Evolutionary conservation across 53 echinoderm and acorn worm genomes (phyloP).

Genomic region (Henricia sp.): DNA sequence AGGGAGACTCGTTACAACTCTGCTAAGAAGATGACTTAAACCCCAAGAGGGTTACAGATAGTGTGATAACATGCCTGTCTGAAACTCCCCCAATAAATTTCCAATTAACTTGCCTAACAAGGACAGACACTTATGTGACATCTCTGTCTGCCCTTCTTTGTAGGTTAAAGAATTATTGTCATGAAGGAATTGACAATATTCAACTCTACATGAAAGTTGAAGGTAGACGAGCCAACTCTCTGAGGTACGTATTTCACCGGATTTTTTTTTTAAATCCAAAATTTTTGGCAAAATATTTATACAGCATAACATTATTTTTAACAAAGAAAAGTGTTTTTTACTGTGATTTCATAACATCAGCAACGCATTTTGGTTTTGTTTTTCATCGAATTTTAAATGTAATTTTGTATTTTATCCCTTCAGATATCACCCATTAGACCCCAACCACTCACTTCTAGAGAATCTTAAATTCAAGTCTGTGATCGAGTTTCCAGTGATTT

Average conservation of each 20-base stretch:
- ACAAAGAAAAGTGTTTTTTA: too few species aligned
- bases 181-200: conserved; percentile 26
- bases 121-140: too few species aligned
- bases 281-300: background rate
- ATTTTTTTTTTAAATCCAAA: background rate
- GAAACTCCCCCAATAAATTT: too few species aligned
- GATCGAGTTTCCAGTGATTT: conserved; percentile 75
- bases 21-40: too few species aligned
- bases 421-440: conserved; percentile 69
- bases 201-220: conserved; percentile 62
- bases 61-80: too few species aligned
- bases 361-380: too few species aligned
- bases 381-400: too few species aligned
- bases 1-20: too few species aligned
- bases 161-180: conserved; percentile 60
- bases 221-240: conserved; percentile 31
- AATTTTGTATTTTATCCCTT: background rate
- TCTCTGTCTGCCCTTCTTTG: background rate
- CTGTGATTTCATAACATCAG: too few species aligned
- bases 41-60: too few species aligned
- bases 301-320: too few species aligned
- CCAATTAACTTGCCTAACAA: background rate
- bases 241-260: background rate
- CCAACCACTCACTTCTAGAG: conserved; percentile 39
- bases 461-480: conserved; percentile 66